Evolutionary conservation across 2,888 invertebrate genomes (phyloP).

Genomic region (Dascillus cervinus): DNA sequence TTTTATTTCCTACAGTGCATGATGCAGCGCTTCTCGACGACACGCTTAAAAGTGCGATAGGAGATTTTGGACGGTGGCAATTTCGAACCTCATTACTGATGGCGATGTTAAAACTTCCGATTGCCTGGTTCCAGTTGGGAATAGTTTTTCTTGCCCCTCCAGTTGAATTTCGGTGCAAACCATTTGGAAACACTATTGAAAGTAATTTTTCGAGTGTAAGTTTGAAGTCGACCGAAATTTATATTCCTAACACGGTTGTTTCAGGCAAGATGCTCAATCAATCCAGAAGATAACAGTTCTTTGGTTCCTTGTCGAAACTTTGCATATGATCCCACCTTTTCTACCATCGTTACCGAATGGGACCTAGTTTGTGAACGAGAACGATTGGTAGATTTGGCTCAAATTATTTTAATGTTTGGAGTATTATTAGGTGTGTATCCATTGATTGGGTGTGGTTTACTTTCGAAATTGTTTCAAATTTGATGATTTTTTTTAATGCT

Average conservation of each 20-base stretch:
- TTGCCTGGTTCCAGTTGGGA: conserved; percentile 56
- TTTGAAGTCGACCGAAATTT: not conserved
- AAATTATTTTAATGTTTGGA: conserved; percentile 56
- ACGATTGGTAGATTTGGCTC: conserved; percentile 51
- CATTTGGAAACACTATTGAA: no score
- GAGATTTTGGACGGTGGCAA: conserved; percentile 56
- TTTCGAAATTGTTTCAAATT: not conserved
- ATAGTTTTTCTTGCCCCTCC: conserved; percentile 56
- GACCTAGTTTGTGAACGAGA: conserved; percentile 54
- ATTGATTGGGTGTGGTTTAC: no score
- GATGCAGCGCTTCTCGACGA: no score
- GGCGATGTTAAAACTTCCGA: conserved; percentile 51
- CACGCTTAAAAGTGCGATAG: conserved; percentile 37
- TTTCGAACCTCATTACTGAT: conserved; percentile 46
- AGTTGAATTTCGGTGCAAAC: conserved; percentile 51
- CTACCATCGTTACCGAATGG: conserved; percentile 61
- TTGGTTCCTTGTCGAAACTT: conserved; percentile 25
- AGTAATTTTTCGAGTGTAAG: not conserved
- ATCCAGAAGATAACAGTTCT: not conserved
- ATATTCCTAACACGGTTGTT: not conserved
- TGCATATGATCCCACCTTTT: conserved; percentile 46
- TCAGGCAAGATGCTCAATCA: no score
- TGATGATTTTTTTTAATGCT: no score
- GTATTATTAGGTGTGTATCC: conserved; percentile 47
- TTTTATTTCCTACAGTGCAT: no score